phyloP scores from a whole-genome alignment of 2,113 vertebrate genomes.

The Eulemur macaco region DNA sequence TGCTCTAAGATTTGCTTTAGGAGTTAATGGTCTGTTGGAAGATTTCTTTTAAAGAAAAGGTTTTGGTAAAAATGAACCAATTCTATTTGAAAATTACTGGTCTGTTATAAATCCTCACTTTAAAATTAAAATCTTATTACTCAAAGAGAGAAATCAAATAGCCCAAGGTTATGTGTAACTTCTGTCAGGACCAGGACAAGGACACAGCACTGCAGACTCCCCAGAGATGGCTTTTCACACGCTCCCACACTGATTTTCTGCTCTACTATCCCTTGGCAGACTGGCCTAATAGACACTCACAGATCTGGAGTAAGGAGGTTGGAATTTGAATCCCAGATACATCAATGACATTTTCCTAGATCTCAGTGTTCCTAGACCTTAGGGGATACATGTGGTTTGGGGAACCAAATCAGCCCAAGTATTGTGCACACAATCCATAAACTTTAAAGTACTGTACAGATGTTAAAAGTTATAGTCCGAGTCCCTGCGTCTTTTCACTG shows the following conservation, averaged over 20 bases:
- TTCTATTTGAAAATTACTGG: background rate
- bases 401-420: background rate
- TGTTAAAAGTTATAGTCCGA: background rate
- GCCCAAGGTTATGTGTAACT: background rate
- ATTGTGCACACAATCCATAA: background rate
- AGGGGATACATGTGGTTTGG: background rate
- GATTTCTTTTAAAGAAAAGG: background rate
- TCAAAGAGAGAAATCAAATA: background rate
- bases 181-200: background rate
- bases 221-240: background rate
- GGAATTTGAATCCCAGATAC: background rate
- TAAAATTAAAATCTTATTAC: background rate
- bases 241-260: background rate
- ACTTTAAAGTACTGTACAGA: background rate
- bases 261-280: background rate
- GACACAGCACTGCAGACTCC: accelerated
- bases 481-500: background rate
- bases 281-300: background rate
- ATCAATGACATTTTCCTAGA: background rate
- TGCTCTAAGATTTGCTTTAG: background rate
- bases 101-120: background rate
- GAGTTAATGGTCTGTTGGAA: background rate
- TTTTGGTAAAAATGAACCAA: background rate
- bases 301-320: background rate
- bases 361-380: background rate